Evolutionary conservation across 2,113 vertebrate genomes (phyloP).

Genomic region (Lophura nycthemera): DNA sequence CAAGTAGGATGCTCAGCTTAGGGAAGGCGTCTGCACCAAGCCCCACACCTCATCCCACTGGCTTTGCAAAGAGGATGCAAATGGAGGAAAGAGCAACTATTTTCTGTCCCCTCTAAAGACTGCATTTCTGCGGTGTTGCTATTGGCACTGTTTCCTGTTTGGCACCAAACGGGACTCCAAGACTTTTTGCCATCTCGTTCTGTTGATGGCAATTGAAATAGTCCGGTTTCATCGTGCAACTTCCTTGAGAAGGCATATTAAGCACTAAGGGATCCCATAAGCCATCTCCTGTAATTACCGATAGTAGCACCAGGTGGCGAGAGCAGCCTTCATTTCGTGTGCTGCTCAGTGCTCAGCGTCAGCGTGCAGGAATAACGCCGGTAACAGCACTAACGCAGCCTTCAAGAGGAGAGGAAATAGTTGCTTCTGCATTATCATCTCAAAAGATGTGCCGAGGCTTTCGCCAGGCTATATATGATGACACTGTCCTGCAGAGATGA

Average conservation of each 20-base stretch:
- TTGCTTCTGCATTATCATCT: background rate
- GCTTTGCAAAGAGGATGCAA: background rate
- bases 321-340: background rate
- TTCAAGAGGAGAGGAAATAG: accelerated
- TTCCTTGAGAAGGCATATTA: accelerated
- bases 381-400: accelerated
- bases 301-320: background rate
- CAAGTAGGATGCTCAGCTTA: background rate
- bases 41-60: background rate
- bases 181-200: accelerated
- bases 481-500: accelerated
- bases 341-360: accelerated
- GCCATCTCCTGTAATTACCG: background rate
- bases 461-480: accelerated
- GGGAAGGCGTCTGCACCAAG: accelerated
- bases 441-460: accelerated
- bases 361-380: accelerated
- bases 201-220: accelerated
- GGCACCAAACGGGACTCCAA: background rate
- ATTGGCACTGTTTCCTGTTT: accelerated
- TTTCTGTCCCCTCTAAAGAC: accelerated
- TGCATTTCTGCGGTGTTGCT: accelerated
- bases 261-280: accelerated
- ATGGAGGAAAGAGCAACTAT: accelerated
- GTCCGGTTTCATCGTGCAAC: accelerated